Base-by-base conservation (phyloP, 2,888 invertebrate species). In the Rotaria socialis region DNA sequence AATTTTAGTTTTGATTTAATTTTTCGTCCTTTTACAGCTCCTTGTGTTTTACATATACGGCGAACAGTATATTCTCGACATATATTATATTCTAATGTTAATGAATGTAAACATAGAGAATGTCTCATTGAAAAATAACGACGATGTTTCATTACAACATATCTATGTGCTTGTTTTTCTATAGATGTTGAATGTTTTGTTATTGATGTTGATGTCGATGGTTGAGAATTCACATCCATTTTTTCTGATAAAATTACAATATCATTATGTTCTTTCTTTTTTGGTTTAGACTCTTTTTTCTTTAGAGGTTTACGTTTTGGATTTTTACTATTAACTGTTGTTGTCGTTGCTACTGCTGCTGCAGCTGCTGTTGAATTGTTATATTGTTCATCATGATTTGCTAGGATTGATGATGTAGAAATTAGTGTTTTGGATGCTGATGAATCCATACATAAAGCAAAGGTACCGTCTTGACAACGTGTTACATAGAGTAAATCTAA, bases 371-470 rank as follows among this genome's bases (percentile, higher is more conserved):
- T 0, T 41, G 5, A 5, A 27, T 6, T 19, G 16, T 3, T 16
- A 19, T 0, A 1, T 67, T 14, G 67, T 67, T 67, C 19, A 19
- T 35, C 35, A 19, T 19, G 19, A 55, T 19, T 19, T 22, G 55
- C 4, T 55, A 16, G 4, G 16, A 19, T 16, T 19, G 27, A 0
- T 35, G 35, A 7, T 41, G 19, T 16, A 11, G 16, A 16, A 16
- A 35, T 16, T 27, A 0, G 1, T 4, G 2, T 6, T 67, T 27
- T 35, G 6, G 67, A 5, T 35, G 35, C 1, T 14, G 80, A 80
- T 47, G 80, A 24, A 43, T 80, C 80, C 43, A 80, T 47, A 80
- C 80, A 80, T 47, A 80, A 47, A 24, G 80, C 80, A 24, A 80
- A 80, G n/a, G 43, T 80, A n/a, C 80, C 80, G 47, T 80, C 80